Base-by-base conservation (phyloP, 2,113 vertebrate species). In the Catharus bicknelli region DNA sequence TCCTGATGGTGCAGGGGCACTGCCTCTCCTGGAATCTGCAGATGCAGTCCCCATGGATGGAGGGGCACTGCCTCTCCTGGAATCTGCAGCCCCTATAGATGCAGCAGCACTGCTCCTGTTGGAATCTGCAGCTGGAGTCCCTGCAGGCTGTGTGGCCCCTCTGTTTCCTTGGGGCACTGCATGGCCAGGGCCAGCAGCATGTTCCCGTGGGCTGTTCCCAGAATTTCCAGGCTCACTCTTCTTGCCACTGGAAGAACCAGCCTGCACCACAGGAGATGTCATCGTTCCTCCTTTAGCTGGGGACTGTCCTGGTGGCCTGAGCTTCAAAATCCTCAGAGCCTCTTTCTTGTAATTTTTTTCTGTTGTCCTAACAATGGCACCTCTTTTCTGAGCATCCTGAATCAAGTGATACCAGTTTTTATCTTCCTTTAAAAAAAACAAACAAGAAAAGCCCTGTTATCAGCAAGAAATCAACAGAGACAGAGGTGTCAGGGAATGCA, bases 341-440 rank as follows among this genome's bases (percentile, higher is more conserved):
- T 98, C 97, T 2, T 80, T 95, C 45, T 91, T 96, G 19, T 98
- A 98, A 68, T 55, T 95, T 15, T 83, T 91, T 82, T 97, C 96
- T 5, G 67, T 90, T 2, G 98, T 98, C 86, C 84, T 96, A 38
- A 98, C 91, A 27, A 98, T 98, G 54, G 97, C 97, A 0, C 98
- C 98, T 34, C 98, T 97, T 38, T 38, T 97, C 51, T 97, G 95
- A 7, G 98, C 98, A 10, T 99, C 98, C 63, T 98, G 96, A 83
- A 99, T 98, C 87, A 99, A 93, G 5, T 97, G 88, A 7, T 98
- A 97, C 98, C 98, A 99, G 69, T 98, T 98, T 25, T 93, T 90
- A 9, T 98, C 98, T 38, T 98, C 98, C 98, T 98, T 21, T 92
- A 75, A 40, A 26, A 4, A 48, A 48, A 73, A 32, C 4, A 42